Base-by-base conservation (phyloP, 2,888 invertebrate genomes). In the Pseudococcus jackbeardsleyi region DNA sequence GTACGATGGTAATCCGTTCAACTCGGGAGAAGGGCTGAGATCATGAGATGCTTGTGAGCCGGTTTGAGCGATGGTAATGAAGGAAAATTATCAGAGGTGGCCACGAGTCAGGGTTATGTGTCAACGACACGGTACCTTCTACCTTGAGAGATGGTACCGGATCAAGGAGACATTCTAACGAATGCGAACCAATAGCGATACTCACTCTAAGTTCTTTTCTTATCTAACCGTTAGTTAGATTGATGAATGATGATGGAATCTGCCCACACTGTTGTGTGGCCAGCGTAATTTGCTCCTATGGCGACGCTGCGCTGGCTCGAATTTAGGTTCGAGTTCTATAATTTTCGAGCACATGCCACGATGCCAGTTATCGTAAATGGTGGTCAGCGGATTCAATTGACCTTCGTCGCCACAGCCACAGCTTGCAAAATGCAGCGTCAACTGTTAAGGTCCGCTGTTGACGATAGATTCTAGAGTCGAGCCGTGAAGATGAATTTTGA, bases 51-150 rank as follows among this genome's bases (percentile, higher is more conserved):
- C 15, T 72, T 72, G 72, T 33, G 72, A 72, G 72, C 72, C 72
- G 72, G 72, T 72, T 72, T 72, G 33, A 72, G 72, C 72, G 39
- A 72, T 72, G 72, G 72, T 72, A 72, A 72, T 72, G 72, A 72
- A 72, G 72, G 15, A 72, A 72, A 72, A 72, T 72, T 72, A 72
- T 33, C 72, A 33, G 72, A 72, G 33, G 15, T 72, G 72, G 72
- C 12, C 33, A 72, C 72, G 72, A 72, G 72, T 72, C 72, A 72
- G 72, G 72, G 72, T 72, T 72, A 72, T 33, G 72, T 72, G 72
- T 72, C 72, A 72, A 72, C 72, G 72, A 72, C 72, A 72, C 72
- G 26, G 26, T 72, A 33, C 72, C 72, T 72, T 72, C 12, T 72
- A 33, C 72, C 72, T 72, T 72, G 72, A 33, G 72, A 72, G 72